Percentiles rank a stretch among this genome's conserved stretches.
These are phyloP conservation scores for Alsophila aescularia DNA, from an alignment of 2,888 invertebrate species.

Conservation along the genomic window DNA sequence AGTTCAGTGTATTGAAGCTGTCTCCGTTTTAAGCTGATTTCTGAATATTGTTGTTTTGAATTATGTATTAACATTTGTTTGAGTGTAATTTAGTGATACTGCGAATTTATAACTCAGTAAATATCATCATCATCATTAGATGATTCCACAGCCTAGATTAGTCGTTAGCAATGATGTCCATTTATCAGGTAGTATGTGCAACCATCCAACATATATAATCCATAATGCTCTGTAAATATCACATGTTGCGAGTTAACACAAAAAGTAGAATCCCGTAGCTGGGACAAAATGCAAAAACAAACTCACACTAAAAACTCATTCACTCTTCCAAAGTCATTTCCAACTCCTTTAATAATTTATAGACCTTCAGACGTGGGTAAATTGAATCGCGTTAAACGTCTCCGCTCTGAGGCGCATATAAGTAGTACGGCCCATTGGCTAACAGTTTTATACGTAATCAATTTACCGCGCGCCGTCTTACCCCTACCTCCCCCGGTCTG, in stretches of 20 bases:
- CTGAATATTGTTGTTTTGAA: too few relatives aligned
- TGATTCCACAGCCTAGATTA: too few relatives aligned
- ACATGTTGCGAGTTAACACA: too few relatives aligned
- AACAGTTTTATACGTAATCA: slow-evolving; percentile 78
- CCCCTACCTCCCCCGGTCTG: slow-evolving; percentile 47
- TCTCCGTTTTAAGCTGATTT: not conserved
- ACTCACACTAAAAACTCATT: slow-evolving; percentile 26
- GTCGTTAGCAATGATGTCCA: too few relatives aligned
- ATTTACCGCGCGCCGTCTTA: slow-evolving; percentile 62
- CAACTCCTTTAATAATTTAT: slow-evolving; percentile 45
- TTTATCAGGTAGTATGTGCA: too few relatives aligned
- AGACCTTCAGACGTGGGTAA: slow-evolving; percentile 57
- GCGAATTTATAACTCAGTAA: too few relatives aligned
- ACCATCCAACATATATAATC: too few relatives aligned
- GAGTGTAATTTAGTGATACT: too few relatives aligned
- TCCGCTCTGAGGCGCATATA: slow-evolving; percentile 65
- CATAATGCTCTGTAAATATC: too few relatives aligned
- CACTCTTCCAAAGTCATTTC: slow-evolving; percentile 44
- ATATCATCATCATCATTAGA: too few relatives aligned
- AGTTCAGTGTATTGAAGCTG: not conserved
- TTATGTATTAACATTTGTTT: too few relatives aligned
- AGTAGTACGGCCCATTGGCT: slow-evolving; percentile 65
- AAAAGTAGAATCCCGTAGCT: not conserved
- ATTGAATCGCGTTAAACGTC: slow-evolving; percentile 62
- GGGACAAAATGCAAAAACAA: not conserved